Percentiles rank a stretch among this genome's conserved stretches.
phyloP scores from a whole-genome alignment of 2,113 vertebrate species.

The Numida meleagris region DNA sequence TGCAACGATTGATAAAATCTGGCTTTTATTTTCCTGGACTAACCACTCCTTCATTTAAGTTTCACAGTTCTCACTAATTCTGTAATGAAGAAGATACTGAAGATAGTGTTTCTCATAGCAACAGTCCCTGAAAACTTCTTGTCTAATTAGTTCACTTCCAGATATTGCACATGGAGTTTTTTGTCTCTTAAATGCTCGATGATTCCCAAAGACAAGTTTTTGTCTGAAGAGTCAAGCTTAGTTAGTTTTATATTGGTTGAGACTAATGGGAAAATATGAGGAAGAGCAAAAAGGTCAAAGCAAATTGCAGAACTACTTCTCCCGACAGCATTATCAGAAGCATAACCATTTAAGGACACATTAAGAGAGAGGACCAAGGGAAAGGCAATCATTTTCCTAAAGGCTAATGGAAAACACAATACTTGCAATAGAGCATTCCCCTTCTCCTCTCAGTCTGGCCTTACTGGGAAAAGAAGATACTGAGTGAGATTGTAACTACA shows the following conservation, averaged over 20 bases:
- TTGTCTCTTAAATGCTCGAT: background rate
- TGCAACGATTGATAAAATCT: background rate
- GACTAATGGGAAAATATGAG: constrained; percentile 49
- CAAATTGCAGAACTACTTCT: constrained; percentile 22
- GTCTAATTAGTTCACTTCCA: background rate
- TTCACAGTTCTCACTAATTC: background rate
- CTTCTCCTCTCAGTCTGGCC: background rate
- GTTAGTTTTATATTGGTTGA: constrained; percentile 46
- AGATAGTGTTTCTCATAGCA: background rate
- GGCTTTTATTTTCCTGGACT: background rate
- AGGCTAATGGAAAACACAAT: background rate
- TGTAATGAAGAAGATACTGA: background rate
- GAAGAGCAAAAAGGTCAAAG: constrained; percentile 38
- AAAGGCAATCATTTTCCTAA: background rate
- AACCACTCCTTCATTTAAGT: background rate
- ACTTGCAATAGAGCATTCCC: background rate
- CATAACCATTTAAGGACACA: constrained; percentile 4
- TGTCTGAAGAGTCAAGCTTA: constrained; percentile 49
- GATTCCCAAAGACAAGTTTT: constrained; percentile 23
- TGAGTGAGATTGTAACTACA: background rate
- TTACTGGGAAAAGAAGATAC: background rate
- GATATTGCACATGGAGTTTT: background rate
- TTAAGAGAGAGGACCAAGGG: background rate
- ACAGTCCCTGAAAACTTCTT: background rate
- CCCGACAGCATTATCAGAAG: background rate